phyloP scores from a whole-genome alignment of 2,113 vertebrate genomes.

The Pituophis catenifer region DNA sequence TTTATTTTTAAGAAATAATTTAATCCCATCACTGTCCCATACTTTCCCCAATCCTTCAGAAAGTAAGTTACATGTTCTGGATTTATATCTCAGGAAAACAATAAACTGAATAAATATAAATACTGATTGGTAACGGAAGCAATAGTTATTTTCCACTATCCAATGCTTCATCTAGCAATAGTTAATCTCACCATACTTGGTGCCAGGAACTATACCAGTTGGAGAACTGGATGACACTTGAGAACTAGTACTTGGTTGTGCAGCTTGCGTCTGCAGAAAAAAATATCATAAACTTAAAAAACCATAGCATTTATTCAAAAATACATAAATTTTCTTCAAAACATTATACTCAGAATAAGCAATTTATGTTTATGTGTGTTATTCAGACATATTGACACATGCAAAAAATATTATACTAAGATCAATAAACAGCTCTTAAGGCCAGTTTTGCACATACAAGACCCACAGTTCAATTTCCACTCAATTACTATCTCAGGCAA shows the following conservation, averaged over 20 bases:
- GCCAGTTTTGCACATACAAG: not conserved
- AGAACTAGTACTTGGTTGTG: constrained; percentile 70
- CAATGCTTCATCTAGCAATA: constrained; percentile 20
- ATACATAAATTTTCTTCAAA: not conserved
- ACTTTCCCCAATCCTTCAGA: not conserved
- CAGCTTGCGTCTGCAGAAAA: constrained; percentile 70
- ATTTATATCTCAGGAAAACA: not conserved
- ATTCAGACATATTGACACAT: not conserved
- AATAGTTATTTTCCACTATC: constrained; percentile 8
- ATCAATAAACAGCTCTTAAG: not conserved
- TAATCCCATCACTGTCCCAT: not conserved
- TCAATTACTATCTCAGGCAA: not conserved
- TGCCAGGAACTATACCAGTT: constrained; percentile 74
- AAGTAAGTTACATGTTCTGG: not conserved
- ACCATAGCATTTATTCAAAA: not conserved
- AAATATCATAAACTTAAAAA: constrained; percentile 9
- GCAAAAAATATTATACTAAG: not conserved
- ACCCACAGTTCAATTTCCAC: not conserved
- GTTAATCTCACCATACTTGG: constrained; percentile 73
- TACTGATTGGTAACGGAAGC: constrained; percentile 29
- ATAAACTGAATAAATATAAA: not conserved
- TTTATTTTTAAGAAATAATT: not conserved
- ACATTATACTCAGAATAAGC: accelerated
- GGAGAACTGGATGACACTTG: constrained; percentile 70
- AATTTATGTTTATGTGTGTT: not conserved